Evolutionary conservation across 2,113 vertebrate species (phyloP).

Genomic region (Elanoides forficatus): DNA sequence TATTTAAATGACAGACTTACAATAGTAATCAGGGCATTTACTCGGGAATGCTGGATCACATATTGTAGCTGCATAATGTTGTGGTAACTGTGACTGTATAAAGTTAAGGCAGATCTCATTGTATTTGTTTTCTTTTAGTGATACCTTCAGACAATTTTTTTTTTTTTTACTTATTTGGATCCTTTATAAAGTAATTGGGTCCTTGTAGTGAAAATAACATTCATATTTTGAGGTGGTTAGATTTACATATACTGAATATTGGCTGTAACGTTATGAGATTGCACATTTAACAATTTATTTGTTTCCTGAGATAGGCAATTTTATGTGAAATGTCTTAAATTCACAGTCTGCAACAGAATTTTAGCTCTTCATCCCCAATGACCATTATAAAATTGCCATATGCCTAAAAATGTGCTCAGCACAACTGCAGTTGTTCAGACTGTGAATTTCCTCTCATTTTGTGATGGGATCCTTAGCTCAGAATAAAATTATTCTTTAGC

Average conservation of each 20-base stretch:
- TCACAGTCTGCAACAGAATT: constrained; percentile 24
- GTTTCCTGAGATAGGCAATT: neutral
- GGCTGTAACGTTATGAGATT: neutral
- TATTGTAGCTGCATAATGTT: neutral
- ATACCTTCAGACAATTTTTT: neutral
- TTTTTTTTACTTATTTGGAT: neutral
- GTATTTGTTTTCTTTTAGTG: neutral
- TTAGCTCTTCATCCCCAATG: constrained; percentile 43
- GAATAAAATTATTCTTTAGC: constrained; percentile 21
- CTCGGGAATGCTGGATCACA: neutral
- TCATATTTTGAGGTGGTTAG: neutral
- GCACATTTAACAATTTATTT: neutral
- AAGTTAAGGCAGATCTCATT: neutral
- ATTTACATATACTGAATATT: neutral
- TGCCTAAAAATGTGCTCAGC: constrained; percentile 55
- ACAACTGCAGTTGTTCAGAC: constrained; percentile 9
- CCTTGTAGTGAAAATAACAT: neutral
- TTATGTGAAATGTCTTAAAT: constrained; percentile 58
- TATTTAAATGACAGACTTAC: constrained; percentile 48
- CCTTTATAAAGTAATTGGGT: neutral
- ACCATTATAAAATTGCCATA: constrained; percentile 64
- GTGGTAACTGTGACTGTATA: neutral
- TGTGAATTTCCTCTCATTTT: constrained; percentile 37
- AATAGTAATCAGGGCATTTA: constrained; percentile 42
- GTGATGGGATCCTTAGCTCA: constrained; percentile 10